These are phyloP conservation scores for Cheirogaleus major DNA, from an alignment of 2,797 vertebrate species.

Conservation along the genomic window DNA sequence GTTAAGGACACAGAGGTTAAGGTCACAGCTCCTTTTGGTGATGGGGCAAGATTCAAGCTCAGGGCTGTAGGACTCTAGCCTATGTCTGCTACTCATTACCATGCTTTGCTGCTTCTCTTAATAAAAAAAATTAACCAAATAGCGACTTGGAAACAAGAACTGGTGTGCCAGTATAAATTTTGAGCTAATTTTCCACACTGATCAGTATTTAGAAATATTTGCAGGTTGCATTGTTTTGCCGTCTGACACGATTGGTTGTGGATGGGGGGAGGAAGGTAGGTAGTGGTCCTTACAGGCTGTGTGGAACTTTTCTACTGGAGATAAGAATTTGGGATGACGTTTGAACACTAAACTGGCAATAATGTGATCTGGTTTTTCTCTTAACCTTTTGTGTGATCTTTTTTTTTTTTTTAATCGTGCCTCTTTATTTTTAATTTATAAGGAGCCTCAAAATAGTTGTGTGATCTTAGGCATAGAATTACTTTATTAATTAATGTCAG, in stretches of 20 bases:
- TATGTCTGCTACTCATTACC: neutral
- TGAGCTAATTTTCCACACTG: neutral
- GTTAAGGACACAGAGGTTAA: neutral
- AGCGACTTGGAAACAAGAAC: neutral
- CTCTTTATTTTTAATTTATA: neutral
- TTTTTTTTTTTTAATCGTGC: neutral
- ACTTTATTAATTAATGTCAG: neutral
- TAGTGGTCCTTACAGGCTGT: neutral
- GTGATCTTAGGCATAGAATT: neutral
- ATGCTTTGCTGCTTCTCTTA: neutral
- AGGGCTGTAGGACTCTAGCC: neutral
- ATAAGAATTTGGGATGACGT: neutral
- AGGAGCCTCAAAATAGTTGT: neutral
- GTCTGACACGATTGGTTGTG: neutral
- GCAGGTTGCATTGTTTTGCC: neutral
- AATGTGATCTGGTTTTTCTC: neutral
- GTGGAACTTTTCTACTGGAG: neutral
- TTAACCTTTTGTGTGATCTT: neutral
- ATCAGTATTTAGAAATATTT: neutral
- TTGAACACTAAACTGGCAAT: neutral
- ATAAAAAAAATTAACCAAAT: neutral
- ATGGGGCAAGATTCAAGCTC: neutral
- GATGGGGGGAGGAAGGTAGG: neutral
- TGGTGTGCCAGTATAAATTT: neutral
- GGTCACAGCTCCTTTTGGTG: neutral